Conservation (phyloP, 2,888 invertebrate species). For the Petrophora chlorosata region DNA sequence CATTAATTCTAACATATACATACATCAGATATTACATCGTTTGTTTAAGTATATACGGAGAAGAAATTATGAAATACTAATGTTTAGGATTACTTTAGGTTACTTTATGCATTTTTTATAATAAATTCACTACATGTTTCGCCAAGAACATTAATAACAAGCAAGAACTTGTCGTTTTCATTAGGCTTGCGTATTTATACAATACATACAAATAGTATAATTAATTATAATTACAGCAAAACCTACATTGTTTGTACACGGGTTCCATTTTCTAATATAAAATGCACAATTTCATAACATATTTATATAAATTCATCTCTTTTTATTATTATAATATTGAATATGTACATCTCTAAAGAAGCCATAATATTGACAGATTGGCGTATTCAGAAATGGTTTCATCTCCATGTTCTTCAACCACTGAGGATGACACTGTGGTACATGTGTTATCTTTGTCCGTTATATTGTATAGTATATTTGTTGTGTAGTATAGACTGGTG, state of each 20-base stretch:
- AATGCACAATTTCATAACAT: constrained; percentile 13
- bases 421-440: too few relatives aligned
- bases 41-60: neutral
- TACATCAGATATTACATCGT: neutral
- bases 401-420: too few relatives aligned
- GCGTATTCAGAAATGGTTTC: constrained; percentile 1
- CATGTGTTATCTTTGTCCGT: too few relatives aligned
- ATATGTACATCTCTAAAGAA: neutral
- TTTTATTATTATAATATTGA: constrained; percentile 8
- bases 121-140: too few relatives aligned
- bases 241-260: constrained; percentile 21
- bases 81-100: neutral
- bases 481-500: too few relatives aligned
- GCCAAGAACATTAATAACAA: neutral
- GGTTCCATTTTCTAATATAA: constrained; percentile 12
- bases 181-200: constrained; percentile 4
- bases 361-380: neutral
- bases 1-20: constrained; percentile 10
- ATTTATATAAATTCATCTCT: constrained; percentile 35
- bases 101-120: neutral
- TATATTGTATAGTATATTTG: too few relatives aligned
- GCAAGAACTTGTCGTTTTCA: neutral
- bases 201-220: neutral
- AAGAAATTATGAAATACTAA: neutral
- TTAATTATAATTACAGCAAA: constrained; percentile 9